Evolutionary conservation across 2,113 vertebrate genomes (phyloP).

Genomic region (Aspidoscelis tigris): DNA sequence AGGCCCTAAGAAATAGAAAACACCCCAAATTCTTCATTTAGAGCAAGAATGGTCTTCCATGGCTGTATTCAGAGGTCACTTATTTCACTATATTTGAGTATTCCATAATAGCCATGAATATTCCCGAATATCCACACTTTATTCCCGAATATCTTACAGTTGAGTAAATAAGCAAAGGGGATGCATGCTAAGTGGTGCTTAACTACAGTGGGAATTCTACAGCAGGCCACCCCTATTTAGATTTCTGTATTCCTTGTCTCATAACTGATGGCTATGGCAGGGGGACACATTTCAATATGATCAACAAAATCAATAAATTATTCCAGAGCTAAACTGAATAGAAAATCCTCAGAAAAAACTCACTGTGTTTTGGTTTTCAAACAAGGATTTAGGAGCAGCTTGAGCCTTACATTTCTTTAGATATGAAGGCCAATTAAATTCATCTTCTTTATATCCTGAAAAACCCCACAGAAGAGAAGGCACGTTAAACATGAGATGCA

Average conservation of each 20-base stretch:
- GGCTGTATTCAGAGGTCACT: too few species aligned
- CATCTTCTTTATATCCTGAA: constrained; percentile 85
- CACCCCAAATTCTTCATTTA: neutral
- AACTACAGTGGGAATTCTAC: too few species aligned
- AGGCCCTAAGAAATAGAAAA: too few species aligned
- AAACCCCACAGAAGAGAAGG: constrained; percentile 26
- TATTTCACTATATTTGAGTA: too few species aligned
- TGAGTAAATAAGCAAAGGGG: too few species aligned
- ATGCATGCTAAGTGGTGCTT: too few species aligned
- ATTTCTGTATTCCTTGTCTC: neutral
- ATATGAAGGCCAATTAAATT: constrained; percentile 86
- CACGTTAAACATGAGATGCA: neutral
- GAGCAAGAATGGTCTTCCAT: too few species aligned
- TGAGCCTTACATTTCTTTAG: constrained; percentile 86
- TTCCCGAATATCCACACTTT: too few species aligned
- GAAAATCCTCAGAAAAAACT: constrained; percentile 47
- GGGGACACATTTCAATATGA: neutral
- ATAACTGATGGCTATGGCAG: neutral
- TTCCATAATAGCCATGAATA: too few species aligned
- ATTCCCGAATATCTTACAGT: too few species aligned
- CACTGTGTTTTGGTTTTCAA: constrained; percentile 89
- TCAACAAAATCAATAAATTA: neutral
- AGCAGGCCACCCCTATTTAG: neutral
- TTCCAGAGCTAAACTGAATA: neutral
- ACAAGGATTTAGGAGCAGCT: constrained; percentile 85